These are phyloP conservation scores for Patella caerulea DNA, from an alignment of 2,888 invertebrate genomes.

Conservation along the genomic window DNA sequence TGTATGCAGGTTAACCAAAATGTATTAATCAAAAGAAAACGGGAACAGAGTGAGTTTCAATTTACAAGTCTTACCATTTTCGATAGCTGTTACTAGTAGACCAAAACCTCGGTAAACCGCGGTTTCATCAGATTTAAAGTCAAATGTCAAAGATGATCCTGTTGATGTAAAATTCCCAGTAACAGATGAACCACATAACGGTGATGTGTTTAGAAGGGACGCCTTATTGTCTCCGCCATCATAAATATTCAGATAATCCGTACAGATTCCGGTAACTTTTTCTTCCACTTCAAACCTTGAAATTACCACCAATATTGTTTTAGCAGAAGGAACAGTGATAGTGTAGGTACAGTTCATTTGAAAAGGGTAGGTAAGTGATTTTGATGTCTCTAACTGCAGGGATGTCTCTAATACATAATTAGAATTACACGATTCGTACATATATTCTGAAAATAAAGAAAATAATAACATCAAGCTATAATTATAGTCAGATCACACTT, in stretches of 20 bases:
- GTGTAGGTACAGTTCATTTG: background rate
- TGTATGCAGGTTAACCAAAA: no score
- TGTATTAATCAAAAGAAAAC: no score
- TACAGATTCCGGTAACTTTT: slow-evolving; percentile 24
- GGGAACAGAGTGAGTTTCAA: background rate
- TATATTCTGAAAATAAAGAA: slow-evolving; percentile 1
- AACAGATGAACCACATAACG: slow-evolving; percentile 29
- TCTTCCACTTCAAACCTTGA: slow-evolving; percentile 36
- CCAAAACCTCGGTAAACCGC: slow-evolving; percentile 32
- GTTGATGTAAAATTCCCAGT: slow-evolving; percentile 23
- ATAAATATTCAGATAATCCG: slow-evolving; percentile 36
- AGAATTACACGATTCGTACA: background rate
- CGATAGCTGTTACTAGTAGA: slow-evolving; percentile 27
- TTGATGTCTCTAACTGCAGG: background rate
- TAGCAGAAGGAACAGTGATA: background rate
- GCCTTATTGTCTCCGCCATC: slow-evolving; percentile 26
- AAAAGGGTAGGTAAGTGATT: background rate
- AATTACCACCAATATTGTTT: background rate
- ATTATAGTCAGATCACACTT: no score
- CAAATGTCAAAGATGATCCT: slow-evolving; percentile 26
- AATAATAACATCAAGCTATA: no score
- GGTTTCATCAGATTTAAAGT: slow-evolving; percentile 30
- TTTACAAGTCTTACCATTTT: slow-evolving; percentile 22
- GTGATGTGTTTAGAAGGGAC: slow-evolving; percentile 23
- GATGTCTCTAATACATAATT: background rate